Base-by-base conservation (phyloP, 2,113 vertebrate genomes). In the Bubo bubo region DNA sequence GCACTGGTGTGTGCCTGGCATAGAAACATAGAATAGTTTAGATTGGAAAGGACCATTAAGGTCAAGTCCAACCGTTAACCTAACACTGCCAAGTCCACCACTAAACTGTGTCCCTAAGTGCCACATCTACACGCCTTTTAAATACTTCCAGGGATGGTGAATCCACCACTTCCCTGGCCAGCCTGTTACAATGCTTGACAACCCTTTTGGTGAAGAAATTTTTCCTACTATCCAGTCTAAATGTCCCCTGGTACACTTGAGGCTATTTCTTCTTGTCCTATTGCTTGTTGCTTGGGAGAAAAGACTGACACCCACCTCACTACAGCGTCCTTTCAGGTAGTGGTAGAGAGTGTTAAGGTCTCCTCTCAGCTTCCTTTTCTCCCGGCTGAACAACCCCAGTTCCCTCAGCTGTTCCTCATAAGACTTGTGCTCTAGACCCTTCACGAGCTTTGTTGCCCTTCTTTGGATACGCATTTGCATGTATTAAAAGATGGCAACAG, bases 291-390 rank as follows among this genome's bases (percentile, higher is more conserved):
- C 19, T 1, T 37, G 10, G 9, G 22, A 71, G 26, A 71, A 39
- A 30, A 90, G 37, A 22, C 39, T 43, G 39, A 18, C 18, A 6
- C 28, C 9, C 18, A 12, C 21, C 43, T 70, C 2, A 2, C 28
- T 64, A 5, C 34, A 52, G 2, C 43, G 4, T 47, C 19, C 45
- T 76, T 70, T 86, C 10, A 21, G 56, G 35, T 8, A 27, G 4
- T 4, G 71, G 18, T 28, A 52, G 20, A 39, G 43, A 72, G n/a
- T 0, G 0, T 26, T 66, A 14, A 43, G 5, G 19, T 75, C n/a
- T n/a, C 10, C n/a, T 16, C 17, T 1, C 0, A 86, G 26, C 43
- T 14, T 58, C 9, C 37, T 90, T n/a, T 53, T 35, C 56, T 76
- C n/a, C 66, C 62, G 20, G 20, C 8, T 77, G 12, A 49, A 59